Evolutionary conservation across 2,113 vertebrate genomes (phyloP).

Genomic region (Todiramphus chloris): DNA sequence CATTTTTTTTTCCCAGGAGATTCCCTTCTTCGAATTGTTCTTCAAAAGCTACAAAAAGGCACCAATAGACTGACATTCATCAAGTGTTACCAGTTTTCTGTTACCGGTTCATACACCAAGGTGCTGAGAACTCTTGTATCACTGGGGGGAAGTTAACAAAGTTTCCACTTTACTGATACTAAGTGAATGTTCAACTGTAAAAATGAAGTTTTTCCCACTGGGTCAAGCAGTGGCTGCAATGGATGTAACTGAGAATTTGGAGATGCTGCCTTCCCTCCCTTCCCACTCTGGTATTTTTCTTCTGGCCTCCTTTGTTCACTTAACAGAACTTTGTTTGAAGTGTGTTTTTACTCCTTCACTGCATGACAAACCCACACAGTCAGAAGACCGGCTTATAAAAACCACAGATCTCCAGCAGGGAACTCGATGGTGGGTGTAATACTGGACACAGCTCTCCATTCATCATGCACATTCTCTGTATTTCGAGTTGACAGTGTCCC

Average conservation of each 20-base stretch:
- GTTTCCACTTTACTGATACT: neutral
- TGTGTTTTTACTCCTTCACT: conserved; percentile 34
- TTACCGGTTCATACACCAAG: neutral
- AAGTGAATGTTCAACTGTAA: neutral
- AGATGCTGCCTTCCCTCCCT: neutral
- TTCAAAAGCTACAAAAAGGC: neutral
- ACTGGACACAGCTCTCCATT: conserved; percentile 51
- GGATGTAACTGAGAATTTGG: neutral
- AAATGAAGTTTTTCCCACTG: neutral
- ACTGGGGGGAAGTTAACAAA: neutral
- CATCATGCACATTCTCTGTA: conserved; percentile 47
- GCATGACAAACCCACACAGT: conserved; percentile 54
- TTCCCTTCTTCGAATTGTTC: neutral
- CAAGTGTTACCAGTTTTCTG: neutral
- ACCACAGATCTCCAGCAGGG: conserved; percentile 49
- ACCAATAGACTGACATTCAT: neutral
- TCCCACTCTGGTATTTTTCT: conserved; percentile 14
- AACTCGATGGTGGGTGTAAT: conserved; percentile 35
- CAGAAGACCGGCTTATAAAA: conserved; percentile 54
- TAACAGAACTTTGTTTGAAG: conserved; percentile 60
- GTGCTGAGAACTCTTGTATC: neutral
- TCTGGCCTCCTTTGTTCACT: conserved; percentile 45
- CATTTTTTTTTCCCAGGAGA: neutral
- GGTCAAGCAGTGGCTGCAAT: neutral
- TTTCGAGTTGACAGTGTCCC: conserved; percentile 48